A percentile compares a stretch with the other conserved stretches of the same genome.
Conservation (phyloP, 2,797 vertebrate species). For the Propithecus perrieri region DNA sequence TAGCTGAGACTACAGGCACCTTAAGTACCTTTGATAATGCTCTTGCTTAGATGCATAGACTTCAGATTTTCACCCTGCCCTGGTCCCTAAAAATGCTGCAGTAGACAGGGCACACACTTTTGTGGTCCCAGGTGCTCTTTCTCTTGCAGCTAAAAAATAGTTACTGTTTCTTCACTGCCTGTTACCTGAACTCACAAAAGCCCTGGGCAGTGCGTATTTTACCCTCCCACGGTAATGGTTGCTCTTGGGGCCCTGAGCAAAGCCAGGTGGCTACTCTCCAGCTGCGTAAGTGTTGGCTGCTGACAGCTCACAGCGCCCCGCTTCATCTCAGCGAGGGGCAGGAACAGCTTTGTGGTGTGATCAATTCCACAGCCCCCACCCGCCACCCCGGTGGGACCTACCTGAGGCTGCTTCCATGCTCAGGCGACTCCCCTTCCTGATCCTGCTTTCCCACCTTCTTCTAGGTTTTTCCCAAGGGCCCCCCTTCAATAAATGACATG, state of each 20-base stretch:
- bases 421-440: fast-evolving
- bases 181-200: background rate
- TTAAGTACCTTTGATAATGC: background rate
- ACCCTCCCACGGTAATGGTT: background rate
- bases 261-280: background rate
- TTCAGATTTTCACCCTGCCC: background rate
- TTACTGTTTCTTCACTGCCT: background rate
- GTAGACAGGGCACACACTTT: background rate
- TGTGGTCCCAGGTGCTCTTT: background rate
- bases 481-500: background rate
- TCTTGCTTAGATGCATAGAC: background rate
- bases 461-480: background rate
- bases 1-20: background rate
- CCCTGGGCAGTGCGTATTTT: background rate
- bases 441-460: background rate
- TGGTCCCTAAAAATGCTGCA: background rate
- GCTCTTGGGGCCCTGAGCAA: background rate
- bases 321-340: background rate
- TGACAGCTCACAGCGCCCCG: background rate
- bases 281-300: background rate
- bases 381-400: background rate
- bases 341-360: background rate
- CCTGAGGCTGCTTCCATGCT: background rate
- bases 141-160: background rate
- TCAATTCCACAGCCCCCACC: background rate